phyloP scores from a whole-genome alignment of 2,113 vertebrate genomes.

The Alosa alosa region DNA sequence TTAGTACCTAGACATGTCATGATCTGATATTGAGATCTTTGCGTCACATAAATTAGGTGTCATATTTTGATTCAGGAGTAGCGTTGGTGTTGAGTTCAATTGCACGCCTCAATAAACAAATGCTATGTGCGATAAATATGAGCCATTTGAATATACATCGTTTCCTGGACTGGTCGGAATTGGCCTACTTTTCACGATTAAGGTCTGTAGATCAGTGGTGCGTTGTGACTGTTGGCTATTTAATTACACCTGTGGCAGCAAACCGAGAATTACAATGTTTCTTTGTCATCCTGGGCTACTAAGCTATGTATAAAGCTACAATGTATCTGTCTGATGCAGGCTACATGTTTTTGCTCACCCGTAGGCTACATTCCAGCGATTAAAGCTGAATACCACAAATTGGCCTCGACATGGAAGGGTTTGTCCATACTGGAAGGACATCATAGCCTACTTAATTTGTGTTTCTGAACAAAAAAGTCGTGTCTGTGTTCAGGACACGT shows the following conservation, averaged over 20 bases:
- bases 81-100: background rate
- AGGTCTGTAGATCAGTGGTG: slow-evolving; percentile 10
- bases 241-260: background rate
- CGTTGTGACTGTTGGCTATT: slow-evolving; percentile 35
- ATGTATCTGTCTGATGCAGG: background rate
- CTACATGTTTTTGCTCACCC: background rate
- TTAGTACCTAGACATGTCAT: background rate
- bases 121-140: background rate
- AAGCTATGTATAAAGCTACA: background rate
- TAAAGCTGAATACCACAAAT: background rate
- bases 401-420: background rate
- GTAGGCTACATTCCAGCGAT: background rate
- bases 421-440: background rate
- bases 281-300: background rate
- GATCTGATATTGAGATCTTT: background rate
- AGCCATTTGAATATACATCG: background rate
- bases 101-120: background rate
- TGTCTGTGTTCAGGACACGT: background rate
- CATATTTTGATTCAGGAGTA: background rate
- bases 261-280: background rate
- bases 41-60: background rate
- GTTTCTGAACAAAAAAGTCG: background rate
- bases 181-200: slow-evolving; percentile 18
- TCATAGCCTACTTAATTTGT: background rate
- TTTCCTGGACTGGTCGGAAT: background rate